Evolutionary conservation across 2,888 invertebrate genomes (phyloP).

Genomic region (Lissocephala sabroskyi): DNA sequence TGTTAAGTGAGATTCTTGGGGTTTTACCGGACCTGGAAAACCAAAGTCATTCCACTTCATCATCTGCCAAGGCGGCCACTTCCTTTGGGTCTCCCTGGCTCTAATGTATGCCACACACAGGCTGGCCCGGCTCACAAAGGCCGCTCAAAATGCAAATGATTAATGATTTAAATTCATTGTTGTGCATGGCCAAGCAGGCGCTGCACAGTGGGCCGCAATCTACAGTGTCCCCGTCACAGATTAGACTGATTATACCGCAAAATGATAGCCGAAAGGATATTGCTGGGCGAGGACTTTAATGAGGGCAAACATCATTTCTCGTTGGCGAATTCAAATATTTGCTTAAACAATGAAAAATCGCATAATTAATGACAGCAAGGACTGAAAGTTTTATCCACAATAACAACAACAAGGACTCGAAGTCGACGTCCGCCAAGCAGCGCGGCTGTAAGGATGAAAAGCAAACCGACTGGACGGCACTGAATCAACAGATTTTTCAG

Average conservation of each 20-base stretch:
- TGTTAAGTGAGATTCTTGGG: too few relatives aligned
- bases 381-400: too few relatives aligned
- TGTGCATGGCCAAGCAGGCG: slow-evolving; percentile 1
- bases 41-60: not conserved
- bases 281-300: slow-evolving; percentile 17
- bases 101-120: slow-evolving; percentile 9
- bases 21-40: too few relatives aligned
- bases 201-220: too few relatives aligned
- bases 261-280: too few relatives aligned
- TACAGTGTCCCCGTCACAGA: too few relatives aligned
- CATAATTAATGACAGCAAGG: slow-evolving; percentile 53
- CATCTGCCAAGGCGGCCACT: not conserved
- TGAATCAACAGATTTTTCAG: slow-evolving; percentile 10
- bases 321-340: slow-evolving; percentile 39
- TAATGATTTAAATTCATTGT: slow-evolving; percentile 37
- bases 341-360: slow-evolving; percentile 28
- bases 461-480: too few relatives aligned
- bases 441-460: too few relatives aligned
- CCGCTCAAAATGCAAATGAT: slow-evolving; percentile 42
- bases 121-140: too few relatives aligned
- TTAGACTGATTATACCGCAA: too few relatives aligned
- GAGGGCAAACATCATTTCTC: slow-evolving; percentile 46
- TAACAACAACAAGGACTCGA: not conserved
- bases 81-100: slow-evolving; percentile 10
- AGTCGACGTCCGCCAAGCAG: too few relatives aligned